Conservation (phyloP, 2,113 vertebrate genomes). For the Bufo bufo region DNA sequence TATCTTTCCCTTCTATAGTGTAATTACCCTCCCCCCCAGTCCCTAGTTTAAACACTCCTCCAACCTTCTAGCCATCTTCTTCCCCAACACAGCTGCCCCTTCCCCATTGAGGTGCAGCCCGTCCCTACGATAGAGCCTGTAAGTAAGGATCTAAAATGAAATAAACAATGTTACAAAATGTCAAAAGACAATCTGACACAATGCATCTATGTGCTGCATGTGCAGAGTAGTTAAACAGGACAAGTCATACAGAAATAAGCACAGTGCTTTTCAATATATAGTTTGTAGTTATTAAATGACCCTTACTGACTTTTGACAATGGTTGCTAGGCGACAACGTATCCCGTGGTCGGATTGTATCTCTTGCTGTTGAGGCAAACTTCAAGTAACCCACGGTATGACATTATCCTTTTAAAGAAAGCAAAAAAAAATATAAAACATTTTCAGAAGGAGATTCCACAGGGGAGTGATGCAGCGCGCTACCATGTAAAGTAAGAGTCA, state of each 20-base stretch:
- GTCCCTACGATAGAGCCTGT: too few species aligned
- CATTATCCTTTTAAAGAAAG: background rate
- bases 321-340: background rate
- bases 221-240: background rate
- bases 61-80: too few species aligned
- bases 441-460: background rate
- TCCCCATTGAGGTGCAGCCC: too few species aligned
- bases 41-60: too few species aligned
- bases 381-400: background rate
- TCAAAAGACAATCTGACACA: background rate
- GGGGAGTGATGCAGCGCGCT: background rate
- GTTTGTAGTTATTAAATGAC: slow-evolving; percentile 5
- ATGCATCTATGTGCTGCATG: background rate
- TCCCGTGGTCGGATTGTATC: background rate
- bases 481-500: background rate
- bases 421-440: background rate
- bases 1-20: too few species aligned
- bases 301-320: background rate
- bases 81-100: too few species aligned
- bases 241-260: background rate
- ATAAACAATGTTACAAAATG: background rate
- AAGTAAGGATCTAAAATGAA: background rate
- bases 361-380: background rate
- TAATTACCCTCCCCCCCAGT: too few species aligned
- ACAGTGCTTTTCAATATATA: background rate